Evolutionary conservation across 2,113 vertebrate genomes (phyloP).

Genomic region (Rhynchopsitta pachyrhyncha): DNA sequence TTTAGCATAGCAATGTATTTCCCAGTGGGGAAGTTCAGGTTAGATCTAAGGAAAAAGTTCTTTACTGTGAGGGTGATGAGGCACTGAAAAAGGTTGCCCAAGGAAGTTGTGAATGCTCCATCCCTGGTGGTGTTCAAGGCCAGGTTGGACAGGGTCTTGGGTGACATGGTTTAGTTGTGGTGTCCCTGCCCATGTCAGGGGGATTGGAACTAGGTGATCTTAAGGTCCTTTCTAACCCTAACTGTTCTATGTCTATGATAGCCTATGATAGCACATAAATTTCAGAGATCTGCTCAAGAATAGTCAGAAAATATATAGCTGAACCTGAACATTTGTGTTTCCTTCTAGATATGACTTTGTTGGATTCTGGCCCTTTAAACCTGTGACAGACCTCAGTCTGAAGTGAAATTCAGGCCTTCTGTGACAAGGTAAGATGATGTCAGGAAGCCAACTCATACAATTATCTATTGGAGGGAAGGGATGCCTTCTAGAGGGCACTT

Average conservation of each 20-base stretch:
- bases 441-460: neutral
- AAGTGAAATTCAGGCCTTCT: neutral
- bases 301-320: neutral
- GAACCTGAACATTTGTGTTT: neutral
- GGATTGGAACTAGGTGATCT: neutral
- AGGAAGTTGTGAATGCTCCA: no score
- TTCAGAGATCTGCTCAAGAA: neutral
- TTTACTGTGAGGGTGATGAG: no score
- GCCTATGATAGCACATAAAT: neutral
- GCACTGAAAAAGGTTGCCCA: no score
- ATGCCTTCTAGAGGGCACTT: no score
- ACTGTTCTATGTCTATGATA: neutral
- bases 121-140: neutral
- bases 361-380: neutral
- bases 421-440: neutral
- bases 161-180: neutral
- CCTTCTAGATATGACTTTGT: neutral
- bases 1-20: no score
- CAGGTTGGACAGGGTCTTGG: neutral
- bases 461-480: neutral
- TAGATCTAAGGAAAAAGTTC: no score
- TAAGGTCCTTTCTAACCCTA: neutral
- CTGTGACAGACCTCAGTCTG: neutral
- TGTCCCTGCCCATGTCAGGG: neutral
- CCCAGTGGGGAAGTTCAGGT: no score